phyloP scores from a whole-genome alignment of 2,113 vertebrate species.

The Sarotherodon lohbergeri region DNA sequence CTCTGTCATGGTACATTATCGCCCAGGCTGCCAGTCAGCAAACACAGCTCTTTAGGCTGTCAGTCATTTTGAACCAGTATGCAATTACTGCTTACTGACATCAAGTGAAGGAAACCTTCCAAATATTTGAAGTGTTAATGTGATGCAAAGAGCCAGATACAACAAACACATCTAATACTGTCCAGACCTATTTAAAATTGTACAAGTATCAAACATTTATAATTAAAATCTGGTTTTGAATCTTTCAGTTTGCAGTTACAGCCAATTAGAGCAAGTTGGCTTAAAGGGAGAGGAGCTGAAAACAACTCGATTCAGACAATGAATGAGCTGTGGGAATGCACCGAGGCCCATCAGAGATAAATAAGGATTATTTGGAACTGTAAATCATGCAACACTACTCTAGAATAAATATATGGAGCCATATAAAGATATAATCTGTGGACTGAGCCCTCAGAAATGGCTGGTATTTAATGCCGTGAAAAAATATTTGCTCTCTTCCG shows the following conservation, averaged over 20 bases:
- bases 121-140: background rate
- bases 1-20: background rate
- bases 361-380: background rate
- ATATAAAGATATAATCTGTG: background rate
- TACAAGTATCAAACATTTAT: background rate
- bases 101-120: background rate
- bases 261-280: background rate
- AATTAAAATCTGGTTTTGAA: background rate
- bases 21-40: background rate
- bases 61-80: background rate
- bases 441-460: background rate
- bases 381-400: background rate
- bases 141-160: background rate
- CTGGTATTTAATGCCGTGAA: background rate
- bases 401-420: background rate
- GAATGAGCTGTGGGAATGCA: background rate
- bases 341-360: background rate
- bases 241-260: background rate
- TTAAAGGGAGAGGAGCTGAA: background rate
- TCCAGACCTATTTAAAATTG: background rate
- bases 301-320: background rate
- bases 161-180: background rate
- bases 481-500: background rate
- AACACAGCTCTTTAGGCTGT: background rate
- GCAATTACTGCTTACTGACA: slow-evolving; percentile 9